A percentile compares a stretch with the other conserved stretches of the same genome.
These are phyloP conservation scores for Hydriomena furcata DNA, from an alignment of 2,888 invertebrate species.

Conservation along the genomic window DNA sequence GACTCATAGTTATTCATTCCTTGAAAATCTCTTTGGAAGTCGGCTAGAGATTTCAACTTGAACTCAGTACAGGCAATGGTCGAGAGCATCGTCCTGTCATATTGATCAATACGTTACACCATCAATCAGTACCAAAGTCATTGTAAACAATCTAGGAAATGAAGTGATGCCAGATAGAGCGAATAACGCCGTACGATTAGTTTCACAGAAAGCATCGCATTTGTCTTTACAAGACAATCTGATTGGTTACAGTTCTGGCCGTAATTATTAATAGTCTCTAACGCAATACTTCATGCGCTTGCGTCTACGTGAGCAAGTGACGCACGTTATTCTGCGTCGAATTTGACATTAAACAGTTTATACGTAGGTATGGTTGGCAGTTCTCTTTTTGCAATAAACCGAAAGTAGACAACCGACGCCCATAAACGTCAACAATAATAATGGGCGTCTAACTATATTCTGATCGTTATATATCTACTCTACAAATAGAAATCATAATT, in stretches of 20 bases:
- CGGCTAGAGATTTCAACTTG: no score
- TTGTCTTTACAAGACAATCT: constrained; percentile 62
- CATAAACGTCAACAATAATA: no score
- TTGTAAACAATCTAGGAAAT: constrained; percentile 11
- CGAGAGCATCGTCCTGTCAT: no score
- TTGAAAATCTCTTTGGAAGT: no score
- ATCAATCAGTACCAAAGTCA: constrained; percentile 1
- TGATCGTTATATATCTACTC: no score
- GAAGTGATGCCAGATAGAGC: constrained; percentile 13
- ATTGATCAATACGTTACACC: neutral
- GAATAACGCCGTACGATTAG: constrained; percentile 51
- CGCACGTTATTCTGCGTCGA: constrained; percentile 32
- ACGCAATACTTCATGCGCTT: constrained; percentile 37
- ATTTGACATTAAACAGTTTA: neutral
- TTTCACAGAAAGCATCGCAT: constrained; percentile 65
- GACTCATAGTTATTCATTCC: no score
- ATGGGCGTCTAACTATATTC: no score
- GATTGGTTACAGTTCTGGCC: constrained; percentile 54
- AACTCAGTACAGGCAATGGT: no score
- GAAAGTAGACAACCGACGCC: no score
- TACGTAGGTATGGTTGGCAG: neutral
- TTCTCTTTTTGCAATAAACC: no score
- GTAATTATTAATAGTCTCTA: constrained; percentile 51
- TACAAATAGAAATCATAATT: no score
- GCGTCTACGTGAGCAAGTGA: constrained; percentile 43